Evolutionary conservation across 2,113 vertebrate species (phyloP), one percentile per base, ranked within the genome.

Genomic region (Phalacrocorax aristotelis): DNA sequence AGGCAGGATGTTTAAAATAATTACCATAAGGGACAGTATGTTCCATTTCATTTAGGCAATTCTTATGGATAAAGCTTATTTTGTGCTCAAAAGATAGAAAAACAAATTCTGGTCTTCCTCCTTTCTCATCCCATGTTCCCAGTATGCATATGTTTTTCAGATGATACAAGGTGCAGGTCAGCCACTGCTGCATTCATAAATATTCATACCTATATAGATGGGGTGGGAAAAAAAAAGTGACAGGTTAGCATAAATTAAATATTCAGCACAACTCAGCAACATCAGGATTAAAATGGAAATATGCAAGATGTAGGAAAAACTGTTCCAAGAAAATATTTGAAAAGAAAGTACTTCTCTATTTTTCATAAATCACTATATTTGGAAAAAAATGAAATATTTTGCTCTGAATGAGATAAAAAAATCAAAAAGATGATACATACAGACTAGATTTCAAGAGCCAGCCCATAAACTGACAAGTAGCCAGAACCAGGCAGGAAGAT

Each of bases 201-300:
- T 95, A 94, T 94, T 87, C 51, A 84, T 78, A 40, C 25, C 7
- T 92, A 6, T 55, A 55, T 51, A 71, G 69, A 81, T 36, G 32
- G 20, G 13, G 38, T 38, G 38, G 16, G 13, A 1, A 1, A 16
- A 15, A 36, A 76, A 82, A 65, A 81, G 11, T 94, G 92, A 75
- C 38, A 90, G 51, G 81, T 74, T 93, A 89, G 84, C 52, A 75
- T 83, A 90, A 89, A 96, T 80, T 78, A 94, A 94, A 83, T 81
- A 91, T 94, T 96, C 79, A 87, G 74, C 60, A 87, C 42, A 70
- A 74, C 61, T 91, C 81, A 88, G 87, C 66, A 93, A 86, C 36
- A 65, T 85, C 34, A 57, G 81, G 54, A 91, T 96, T 94, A 74
- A 96, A 94, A 90, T 25, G 52, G 75, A 92, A 88, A 86, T 90